Percentiles rank a stretch among this genome's conserved stretches.
These are phyloP conservation scores for Temnothorax longispinosus DNA, from an alignment of 1,140 invertebrate species.

Conservation along the genomic window DNA sequence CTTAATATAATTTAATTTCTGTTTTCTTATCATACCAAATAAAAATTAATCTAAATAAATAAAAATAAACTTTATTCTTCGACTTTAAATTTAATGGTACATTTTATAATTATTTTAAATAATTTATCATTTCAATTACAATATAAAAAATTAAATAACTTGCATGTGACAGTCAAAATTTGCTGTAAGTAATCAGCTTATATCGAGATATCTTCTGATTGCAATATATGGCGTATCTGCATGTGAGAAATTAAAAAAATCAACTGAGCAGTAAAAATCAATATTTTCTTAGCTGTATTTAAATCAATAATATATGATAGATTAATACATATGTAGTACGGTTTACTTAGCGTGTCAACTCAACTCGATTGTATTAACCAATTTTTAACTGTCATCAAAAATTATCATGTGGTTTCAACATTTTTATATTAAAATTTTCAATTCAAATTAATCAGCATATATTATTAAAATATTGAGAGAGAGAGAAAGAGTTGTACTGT, in stretches of 20 bases:
- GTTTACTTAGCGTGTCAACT: background rate
- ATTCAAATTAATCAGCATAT: background rate
- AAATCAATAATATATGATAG: background rate
- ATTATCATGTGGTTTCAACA: background rate
- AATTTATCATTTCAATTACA: background rate
- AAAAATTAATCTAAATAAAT: background rate
- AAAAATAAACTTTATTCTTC: background rate
- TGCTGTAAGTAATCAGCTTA: background rate
- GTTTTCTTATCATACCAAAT: background rate
- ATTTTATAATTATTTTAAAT: background rate
- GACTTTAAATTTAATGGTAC: background rate
- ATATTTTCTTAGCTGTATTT: background rate
- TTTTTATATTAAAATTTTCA: background rate
- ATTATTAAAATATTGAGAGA: background rate
- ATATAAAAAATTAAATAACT: background rate
- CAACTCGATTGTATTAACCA: background rate
- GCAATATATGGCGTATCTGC: no score
- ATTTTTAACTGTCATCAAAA: background rate
- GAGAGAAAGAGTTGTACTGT: background rate
- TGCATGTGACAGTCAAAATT: background rate
- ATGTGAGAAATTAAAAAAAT: background rate
- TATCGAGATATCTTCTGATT: background rate
- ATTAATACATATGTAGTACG: background rate
- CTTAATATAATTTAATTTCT: constrained; percentile 18
- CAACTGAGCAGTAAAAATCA: background rate